These are phyloP conservation scores for Microcebus lehilahytsara DNA, from an alignment of 2,113 vertebrate genomes.

Conservation along the genomic window DNA sequence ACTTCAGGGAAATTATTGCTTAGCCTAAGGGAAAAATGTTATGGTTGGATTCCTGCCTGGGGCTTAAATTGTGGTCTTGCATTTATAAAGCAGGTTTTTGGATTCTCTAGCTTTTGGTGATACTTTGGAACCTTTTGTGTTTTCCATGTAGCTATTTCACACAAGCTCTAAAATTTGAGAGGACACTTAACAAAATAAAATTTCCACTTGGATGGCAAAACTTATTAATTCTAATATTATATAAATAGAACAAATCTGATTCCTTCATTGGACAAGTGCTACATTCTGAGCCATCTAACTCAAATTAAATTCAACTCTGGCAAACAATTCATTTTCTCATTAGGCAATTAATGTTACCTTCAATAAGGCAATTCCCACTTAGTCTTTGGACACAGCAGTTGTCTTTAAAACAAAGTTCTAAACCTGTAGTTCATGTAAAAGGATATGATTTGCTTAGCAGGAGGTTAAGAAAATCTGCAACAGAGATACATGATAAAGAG, in stretches of 20 bases:
- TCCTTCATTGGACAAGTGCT: conserved; percentile 41
- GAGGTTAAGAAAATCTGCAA: not conserved
- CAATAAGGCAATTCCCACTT: conserved; percentile 54
- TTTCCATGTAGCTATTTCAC: not conserved
- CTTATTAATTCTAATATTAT: conserved; percentile 34
- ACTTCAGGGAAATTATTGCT: not conserved
- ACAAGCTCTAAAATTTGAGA: conserved; percentile 21
- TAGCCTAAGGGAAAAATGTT: not conserved
- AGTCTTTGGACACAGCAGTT: not conserved
- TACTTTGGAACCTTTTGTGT: not conserved
- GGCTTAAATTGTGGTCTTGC: not conserved
- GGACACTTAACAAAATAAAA: conserved; percentile 27
- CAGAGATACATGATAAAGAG: not conserved
- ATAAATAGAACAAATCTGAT: conserved; percentile 48
- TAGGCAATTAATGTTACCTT: conserved; percentile 44
- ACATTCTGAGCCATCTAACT: conserved; percentile 1
- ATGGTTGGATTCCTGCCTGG: not conserved
- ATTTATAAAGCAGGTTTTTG: not conserved
- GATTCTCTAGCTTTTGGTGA: not conserved
- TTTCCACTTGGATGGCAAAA: not conserved
- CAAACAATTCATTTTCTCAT: conserved; percentile 65
- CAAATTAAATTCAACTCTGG: conserved; percentile 54
- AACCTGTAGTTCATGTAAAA: not conserved
- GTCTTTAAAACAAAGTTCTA: not conserved
- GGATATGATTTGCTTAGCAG: not conserved